A percentile compares a stretch with the other conserved stretches of the same genome.
phyloP scores from a whole-genome alignment of 2,113 vertebrate genomes.

The Cynocephalus volans region DNA sequence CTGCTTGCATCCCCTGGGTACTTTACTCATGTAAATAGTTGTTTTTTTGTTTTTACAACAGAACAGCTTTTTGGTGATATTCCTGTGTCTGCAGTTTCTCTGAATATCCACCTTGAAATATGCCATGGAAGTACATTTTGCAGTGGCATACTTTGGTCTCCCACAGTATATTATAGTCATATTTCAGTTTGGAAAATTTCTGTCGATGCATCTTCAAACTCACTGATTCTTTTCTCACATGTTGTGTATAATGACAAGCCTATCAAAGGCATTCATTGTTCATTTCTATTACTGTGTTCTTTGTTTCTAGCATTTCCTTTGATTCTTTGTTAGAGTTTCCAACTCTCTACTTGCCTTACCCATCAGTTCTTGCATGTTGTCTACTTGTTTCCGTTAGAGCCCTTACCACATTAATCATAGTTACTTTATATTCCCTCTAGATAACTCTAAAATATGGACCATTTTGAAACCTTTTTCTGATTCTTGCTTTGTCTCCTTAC shows the following conservation, averaged over 20 bases:
- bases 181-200: background rate
- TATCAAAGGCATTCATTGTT: background rate
- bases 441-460: background rate
- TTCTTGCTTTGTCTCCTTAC: background rate
- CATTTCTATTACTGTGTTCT: background rate
- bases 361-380: background rate
- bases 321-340: background rate
- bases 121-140: background rate
- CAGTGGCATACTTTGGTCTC: background rate
- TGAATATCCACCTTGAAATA: background rate
- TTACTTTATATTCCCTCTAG: background rate
- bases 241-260: background rate
- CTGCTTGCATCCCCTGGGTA: background rate
- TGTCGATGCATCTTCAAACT: background rate
- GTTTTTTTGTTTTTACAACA: background rate
- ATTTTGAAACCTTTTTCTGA: background rate
- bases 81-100: background rate
- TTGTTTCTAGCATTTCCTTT: background rate
- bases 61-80: background rate
- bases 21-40: background rate
- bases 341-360: background rate
- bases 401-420: background rate
- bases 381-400: background rate
- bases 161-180: background rate
- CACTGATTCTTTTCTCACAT: background rate